Evolutionary conservation across 2,888 invertebrate species (phyloP).

Genomic region (Himalopsyche kuldschensis): DNA sequence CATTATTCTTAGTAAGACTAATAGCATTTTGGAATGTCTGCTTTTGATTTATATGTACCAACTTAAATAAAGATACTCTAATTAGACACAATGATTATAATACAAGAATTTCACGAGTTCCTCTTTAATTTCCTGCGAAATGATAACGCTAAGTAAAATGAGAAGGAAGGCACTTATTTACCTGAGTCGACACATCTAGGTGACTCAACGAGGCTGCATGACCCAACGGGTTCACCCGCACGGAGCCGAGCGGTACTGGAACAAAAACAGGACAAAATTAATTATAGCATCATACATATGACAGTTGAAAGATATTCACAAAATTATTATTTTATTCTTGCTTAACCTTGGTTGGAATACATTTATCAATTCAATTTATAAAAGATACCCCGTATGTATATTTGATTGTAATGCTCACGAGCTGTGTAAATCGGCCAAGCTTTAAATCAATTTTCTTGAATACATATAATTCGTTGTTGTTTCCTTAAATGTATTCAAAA

Average conservation of each 20-base stretch:
- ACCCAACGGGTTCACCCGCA: conserved; percentile 36
- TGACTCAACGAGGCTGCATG: conserved; percentile 38
- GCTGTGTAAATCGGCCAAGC: no score
- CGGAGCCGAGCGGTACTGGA: conserved; percentile 38
- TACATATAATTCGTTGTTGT: no score
- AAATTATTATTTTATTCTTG: no score
- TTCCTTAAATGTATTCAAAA: no score
- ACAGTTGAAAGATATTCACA: no score
- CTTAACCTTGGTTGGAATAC: no score
- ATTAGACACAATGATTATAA: not conserved
- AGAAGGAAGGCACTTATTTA: conserved; percentile 9
- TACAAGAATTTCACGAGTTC: not conserved
- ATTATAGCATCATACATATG: not conserved
- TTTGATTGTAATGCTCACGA: no score
- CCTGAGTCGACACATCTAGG: conserved; percentile 40
- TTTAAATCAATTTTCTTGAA: no score
- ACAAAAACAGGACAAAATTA: conserved; percentile 3
- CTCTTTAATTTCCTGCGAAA: conserved; percentile 3
- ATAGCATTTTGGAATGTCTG: not conserved
- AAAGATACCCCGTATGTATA: no score
- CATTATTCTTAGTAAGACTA: not conserved
- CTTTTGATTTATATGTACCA: not conserved
- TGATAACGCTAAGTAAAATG: not conserved
- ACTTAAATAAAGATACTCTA: not conserved
- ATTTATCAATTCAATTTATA: no score